These are phyloP conservation scores for Leptinotarsa rubiginosa DNA, from an alignment of 2,888 invertebrate species.

Conservation along the genomic window DNA sequence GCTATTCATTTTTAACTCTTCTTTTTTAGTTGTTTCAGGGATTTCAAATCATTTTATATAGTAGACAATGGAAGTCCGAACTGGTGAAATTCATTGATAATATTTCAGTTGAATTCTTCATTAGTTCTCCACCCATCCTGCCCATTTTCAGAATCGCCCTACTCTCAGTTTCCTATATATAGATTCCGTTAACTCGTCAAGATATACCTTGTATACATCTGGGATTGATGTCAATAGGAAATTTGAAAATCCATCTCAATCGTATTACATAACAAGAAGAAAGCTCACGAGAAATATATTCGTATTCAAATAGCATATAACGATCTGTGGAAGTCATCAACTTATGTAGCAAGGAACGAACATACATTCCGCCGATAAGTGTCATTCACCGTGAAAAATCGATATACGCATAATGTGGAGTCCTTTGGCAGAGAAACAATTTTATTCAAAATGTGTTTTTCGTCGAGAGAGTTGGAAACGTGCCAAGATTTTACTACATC, in stretches of 20 bases:
- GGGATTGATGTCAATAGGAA: no score
- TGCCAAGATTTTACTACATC: slow-evolving; percentile 2
- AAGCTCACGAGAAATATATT: neutral
- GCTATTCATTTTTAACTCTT: no score
- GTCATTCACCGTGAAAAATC: slow-evolving; percentile 5
- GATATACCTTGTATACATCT: no score
- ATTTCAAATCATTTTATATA: no score
- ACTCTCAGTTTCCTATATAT: no score
- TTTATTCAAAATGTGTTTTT: neutral
- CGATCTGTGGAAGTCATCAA: neutral
- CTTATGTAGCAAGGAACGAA: neutral
- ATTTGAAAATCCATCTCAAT: neutral
- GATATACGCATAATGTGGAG: neutral
- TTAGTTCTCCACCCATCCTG: no score
- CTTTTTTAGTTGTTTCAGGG: no score
- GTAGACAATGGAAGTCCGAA: no score
- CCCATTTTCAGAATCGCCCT: no score
- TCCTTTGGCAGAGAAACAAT: neutral
- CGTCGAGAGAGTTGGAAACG: neutral
- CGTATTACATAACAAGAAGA: neutral
- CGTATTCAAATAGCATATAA: neutral
- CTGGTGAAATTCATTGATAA: no score
- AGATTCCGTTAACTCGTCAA: no score
- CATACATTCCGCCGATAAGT: neutral
- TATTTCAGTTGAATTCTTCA: no score